Conservation (phyloP, 2,797 vertebrate genomes). For the Sebastiscus tertius region DNA sequence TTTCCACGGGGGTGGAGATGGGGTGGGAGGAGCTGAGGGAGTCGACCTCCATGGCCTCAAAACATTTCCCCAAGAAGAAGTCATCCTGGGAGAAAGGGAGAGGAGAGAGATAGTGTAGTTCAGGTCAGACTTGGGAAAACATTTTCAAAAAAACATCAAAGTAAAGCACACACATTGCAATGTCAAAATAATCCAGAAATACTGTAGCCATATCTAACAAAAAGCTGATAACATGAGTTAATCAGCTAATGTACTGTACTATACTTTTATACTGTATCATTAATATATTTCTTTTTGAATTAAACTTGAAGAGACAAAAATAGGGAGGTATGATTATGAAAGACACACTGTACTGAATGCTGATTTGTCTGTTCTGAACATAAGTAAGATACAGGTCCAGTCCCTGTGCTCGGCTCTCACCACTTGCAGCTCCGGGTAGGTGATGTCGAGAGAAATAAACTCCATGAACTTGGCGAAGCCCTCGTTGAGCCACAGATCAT, state of each 20-base stretch:
- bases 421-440: conserved; percentile 91
- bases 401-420: conserved; percentile 75
- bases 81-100: conserved; percentile 81
- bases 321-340: background rate
- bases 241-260: background rate
- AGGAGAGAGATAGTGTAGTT: too few species aligned
- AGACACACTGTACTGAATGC: background rate
- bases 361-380: background rate
- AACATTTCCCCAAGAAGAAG: conserved; percentile 89
- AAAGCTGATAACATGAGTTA: background rate
- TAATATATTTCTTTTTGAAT: background rate
- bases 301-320: background rate
- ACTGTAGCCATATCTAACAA: background rate
- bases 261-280: background rate
- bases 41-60: conserved; percentile 91
- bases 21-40: conserved; percentile 92
- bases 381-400: background rate
- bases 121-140: background rate
- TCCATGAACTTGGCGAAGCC: conserved; percentile 98
- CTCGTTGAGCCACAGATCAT: conserved; percentile 95
- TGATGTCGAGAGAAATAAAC: conserved; percentile 87
- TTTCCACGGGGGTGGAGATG: conserved; percentile 89
- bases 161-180: too few species aligned
- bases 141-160: background rate
- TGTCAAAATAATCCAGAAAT: background rate